Conservation (phyloP, 2,888 invertebrate genomes). For the Brenthis ino region DNA sequence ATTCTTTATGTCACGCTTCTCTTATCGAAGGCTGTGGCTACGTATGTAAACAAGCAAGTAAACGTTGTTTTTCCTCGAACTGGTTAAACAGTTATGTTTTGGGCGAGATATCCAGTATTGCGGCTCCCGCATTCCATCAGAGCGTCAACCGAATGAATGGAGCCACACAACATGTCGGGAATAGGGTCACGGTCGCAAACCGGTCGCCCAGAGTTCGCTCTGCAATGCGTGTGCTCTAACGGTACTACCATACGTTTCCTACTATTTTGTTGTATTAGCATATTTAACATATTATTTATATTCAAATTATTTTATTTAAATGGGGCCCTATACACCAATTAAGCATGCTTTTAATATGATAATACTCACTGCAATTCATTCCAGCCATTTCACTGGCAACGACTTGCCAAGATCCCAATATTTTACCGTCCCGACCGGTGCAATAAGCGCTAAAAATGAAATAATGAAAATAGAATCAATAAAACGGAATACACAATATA, state of each 20-base stretch:
- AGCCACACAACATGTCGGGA: conserved; percentile 60
- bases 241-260: conserved; percentile 44
- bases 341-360: neutral
- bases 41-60: conserved; percentile 19
- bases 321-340: neutral
- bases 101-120: conserved; percentile 53
- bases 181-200: conserved; percentile 76
- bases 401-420: conserved; percentile 79
- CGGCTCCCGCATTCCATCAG: conserved; percentile 68
- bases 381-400: conserved; percentile 57
- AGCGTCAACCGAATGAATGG: conserved; percentile 59
- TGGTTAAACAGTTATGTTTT: conserved; percentile 41
- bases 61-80: conserved; percentile 33
- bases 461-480: neutral
- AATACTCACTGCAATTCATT: conserved; percentile 84
- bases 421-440: conserved; percentile 82
- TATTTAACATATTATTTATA: conserved; percentile 17
- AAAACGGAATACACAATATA: neutral
- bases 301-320: neutral
- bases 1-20: conserved; percentile 33
- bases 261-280: conserved; percentile 36
- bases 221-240: conserved; percentile 44
- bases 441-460: conserved; percentile 79
- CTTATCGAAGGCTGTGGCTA: conserved; percentile 31
- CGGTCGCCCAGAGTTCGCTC: conserved; percentile 55